Conservation (phyloP, 2,113 vertebrate species). For the Rhombomys opimus region DNA sequence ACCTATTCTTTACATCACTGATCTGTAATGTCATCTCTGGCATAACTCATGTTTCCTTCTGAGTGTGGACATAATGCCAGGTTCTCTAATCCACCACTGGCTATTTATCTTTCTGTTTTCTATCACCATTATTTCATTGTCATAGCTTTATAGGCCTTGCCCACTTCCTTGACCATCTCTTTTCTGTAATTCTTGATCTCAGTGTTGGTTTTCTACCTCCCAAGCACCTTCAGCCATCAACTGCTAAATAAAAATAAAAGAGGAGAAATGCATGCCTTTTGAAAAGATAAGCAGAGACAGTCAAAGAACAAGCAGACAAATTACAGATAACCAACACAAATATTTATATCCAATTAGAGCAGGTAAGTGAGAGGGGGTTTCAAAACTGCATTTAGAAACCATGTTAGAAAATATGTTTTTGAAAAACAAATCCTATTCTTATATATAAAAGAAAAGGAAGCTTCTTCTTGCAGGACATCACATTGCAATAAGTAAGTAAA, state of each 20-base stretch:
- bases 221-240: conserved; percentile 51
- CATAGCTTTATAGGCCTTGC: not conserved
- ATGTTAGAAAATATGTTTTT: not conserved
- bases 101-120: not conserved
- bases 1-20: not conserved
- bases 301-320: conserved; percentile 11
- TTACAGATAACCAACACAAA: conserved; percentile 27
- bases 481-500: not conserved
- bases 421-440: conserved; percentile 22
- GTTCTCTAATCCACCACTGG: not conserved
- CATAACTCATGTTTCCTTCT: not conserved
- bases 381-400: not conserved
- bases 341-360: not conserved
- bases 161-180: conserved; percentile 10
- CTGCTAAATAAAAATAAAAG: conserved; percentile 62
- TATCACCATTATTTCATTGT: not conserved
- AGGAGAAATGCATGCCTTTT: conserved; percentile 32
- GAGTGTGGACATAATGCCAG: not conserved
- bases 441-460: not conserved
- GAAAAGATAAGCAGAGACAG: conserved; percentile 51
- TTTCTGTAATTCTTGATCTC: conserved; percentile 65
- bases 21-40: not conserved
- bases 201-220: conserved; percentile 49
- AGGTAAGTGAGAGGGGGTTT: not conserved
- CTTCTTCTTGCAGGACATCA: not conserved